Evolutionary conservation across 2,888 invertebrate species (phyloP).

Genomic region (Pollenia labialis): DNA sequence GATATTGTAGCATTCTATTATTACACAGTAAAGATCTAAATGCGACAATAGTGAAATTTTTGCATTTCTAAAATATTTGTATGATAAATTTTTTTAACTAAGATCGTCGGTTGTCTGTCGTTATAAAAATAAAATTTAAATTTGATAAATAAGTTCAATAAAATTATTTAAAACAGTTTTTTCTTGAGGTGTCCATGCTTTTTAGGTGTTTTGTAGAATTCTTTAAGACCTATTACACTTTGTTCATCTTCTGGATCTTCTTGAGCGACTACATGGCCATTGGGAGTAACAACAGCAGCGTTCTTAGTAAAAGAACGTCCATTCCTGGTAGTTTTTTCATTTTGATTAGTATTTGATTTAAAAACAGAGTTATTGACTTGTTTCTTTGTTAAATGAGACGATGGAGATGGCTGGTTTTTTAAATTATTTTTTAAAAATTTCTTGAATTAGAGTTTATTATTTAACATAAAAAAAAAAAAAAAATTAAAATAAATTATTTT

Average conservation of each 20-base stretch:
- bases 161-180: constrained; percentile 59
- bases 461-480: constrained; percentile 43
- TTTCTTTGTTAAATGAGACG: constrained; percentile 15
- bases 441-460: constrained; percentile 41
- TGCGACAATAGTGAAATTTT: constrained; percentile 29
- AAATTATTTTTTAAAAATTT: constrained; percentile 40
- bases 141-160: constrained; percentile 10
- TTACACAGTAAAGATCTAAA: constrained; percentile 36
- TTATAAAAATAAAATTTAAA: constrained; percentile 7
- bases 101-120: background rate
- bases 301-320: constrained; percentile 7
- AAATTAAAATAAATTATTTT: constrained; percentile 52
- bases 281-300: constrained; percentile 60
- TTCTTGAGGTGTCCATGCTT: constrained; percentile 51
- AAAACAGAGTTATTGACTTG: constrained; percentile 1
- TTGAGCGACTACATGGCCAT: constrained; percentile 65
- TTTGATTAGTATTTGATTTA: constrained; percentile 32
- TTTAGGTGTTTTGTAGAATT: constrained; percentile 41
- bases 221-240: constrained; percentile 1
- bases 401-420: constrained; percentile 18
- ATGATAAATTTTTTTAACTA: background rate
- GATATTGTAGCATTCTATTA: constrained; percentile 37
- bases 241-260: constrained; percentile 58
- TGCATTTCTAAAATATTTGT: constrained; percentile 34
- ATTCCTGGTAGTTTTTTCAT: constrained; percentile 8